phyloP scores from a whole-genome alignment of 1,140 invertebrate genomes.

The Meloidogyne hapla region DNA sequence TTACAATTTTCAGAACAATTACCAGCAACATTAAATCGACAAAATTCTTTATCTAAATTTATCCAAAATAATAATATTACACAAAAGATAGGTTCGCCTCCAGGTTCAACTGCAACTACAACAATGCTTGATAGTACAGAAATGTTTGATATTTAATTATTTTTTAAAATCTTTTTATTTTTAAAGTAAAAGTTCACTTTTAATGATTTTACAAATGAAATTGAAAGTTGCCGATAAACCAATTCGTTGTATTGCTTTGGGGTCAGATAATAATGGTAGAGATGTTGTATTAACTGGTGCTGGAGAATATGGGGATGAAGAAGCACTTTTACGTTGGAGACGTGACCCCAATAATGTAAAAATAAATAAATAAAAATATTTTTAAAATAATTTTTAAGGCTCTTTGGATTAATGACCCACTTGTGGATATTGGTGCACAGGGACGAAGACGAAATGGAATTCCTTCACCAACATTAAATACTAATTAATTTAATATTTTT shows the following conservation, averaged over 20 bases:
- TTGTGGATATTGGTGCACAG: slow-evolving; percentile 64
- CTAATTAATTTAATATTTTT: too few relatives aligned
- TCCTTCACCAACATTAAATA: background rate
- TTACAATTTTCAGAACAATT: background rate
- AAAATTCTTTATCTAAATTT: background rate
- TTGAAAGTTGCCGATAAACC: slow-evolving; percentile 66
- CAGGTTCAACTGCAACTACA: background rate
- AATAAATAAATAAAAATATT: background rate
- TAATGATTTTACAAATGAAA: slow-evolving; percentile 41
- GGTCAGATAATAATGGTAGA: slow-evolving; percentile 52
- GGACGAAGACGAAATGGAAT: slow-evolving; percentile 36
- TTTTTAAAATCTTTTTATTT: slow-evolving; percentile 37
- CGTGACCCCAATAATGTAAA: slow-evolving; percentile 65
- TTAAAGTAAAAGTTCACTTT: slow-evolving; percentile 41
- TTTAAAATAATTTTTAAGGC: slow-evolving; percentile 55
- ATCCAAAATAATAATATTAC: background rate
- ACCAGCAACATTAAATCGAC: slow-evolving; percentile 1
- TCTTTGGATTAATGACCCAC: slow-evolving; percentile 69
- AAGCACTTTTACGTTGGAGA: slow-evolving; percentile 67
- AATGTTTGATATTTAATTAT: background rate
- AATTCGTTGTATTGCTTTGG: slow-evolving; percentile 65
- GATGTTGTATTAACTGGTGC: slow-evolving; percentile 67
- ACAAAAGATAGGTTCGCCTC: slow-evolving; percentile 1
- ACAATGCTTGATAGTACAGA: slow-evolving; percentile 22
- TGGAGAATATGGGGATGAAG: slow-evolving; percentile 68